phyloP scores from a whole-genome alignment of 2,888 invertebrate species.

The Phymatocera aterrima region DNA sequence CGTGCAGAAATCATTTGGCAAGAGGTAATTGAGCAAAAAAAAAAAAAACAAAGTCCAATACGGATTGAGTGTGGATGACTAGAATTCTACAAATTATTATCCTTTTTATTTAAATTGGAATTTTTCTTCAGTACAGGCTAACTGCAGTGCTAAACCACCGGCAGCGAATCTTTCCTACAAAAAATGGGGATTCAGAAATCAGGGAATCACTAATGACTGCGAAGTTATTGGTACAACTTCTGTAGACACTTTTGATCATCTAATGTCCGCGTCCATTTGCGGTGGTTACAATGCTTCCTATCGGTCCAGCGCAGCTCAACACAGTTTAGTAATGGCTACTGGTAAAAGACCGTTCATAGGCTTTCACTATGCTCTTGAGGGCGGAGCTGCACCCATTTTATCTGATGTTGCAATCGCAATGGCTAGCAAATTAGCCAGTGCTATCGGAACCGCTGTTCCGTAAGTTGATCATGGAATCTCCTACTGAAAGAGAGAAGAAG shows the following conservation, averaged over 20 bases:
- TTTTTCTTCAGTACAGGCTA: constrained; percentile 80
- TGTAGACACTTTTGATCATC: constrained; percentile 90
- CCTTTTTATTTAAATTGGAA: constrained; percentile 44
- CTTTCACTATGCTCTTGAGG: constrained; percentile 94
- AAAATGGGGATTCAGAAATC: constrained; percentile 91
- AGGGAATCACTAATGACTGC: constrained; percentile 85
- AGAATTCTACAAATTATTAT: constrained; percentile 26
- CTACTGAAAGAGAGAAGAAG: neutral
- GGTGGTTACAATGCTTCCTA: constrained; percentile 85
- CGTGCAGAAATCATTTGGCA: constrained; percentile 87
- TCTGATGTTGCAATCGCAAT: constrained; percentile 96
- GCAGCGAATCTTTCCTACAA: constrained; percentile 84
- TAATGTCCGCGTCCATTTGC: constrained; percentile 87
- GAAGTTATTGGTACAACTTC: constrained; percentile 85
- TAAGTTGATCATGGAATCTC: constrained; percentile 74
- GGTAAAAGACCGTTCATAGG: constrained; percentile 91
- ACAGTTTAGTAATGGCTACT: constrained; percentile 84
- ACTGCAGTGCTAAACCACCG: constrained; percentile 79
- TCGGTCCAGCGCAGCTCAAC: constrained; percentile 85
- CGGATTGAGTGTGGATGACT: no score
- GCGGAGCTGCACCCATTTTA: constrained; percentile 87
- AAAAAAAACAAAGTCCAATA: no score
- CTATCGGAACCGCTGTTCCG: constrained; percentile 79
- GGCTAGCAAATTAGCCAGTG: constrained; percentile 90
- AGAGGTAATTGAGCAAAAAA: constrained; percentile 78